Conservation (phyloP, 1,140 invertebrate species). For the Magallana angulata region DNA sequence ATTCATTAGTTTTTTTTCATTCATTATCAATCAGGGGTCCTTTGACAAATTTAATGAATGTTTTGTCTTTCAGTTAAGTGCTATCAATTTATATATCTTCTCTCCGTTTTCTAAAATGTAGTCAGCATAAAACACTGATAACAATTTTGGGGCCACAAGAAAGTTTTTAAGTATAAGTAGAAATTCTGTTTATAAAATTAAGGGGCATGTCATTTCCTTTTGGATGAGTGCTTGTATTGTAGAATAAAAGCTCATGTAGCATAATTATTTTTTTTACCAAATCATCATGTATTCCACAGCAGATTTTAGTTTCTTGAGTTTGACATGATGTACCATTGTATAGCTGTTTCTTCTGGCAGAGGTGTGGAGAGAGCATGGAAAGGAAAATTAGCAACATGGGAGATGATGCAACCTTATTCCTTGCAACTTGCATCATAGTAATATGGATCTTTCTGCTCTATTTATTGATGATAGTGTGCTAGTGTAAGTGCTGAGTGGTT, state of each 20-base stretch:
- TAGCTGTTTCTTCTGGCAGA: background rate
- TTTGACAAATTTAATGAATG: background rate
- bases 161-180: background rate
- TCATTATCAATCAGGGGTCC: background rate
- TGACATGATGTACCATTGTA: background rate
- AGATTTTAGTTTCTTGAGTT: background rate
- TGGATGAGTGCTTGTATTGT: background rate
- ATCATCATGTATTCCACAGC: slow-evolving; percentile 3
- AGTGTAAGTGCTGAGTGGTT: background rate
- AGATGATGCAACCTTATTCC: background rate
- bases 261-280: slow-evolving; percentile 22
- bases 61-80: background rate
- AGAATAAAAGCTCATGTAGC: slow-evolving; percentile 6
- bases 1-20: slow-evolving; percentile 26
- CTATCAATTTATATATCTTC: too few relatives aligned
- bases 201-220: background rate
- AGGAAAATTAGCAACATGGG: background rate
- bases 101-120: too few relatives aligned
- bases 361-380: background rate
- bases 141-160: too few relatives aligned
- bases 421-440: background rate
- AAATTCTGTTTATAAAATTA: background rate
- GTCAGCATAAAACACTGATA: too few relatives aligned
- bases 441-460: background rate
- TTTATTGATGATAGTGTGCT: slow-evolving; percentile 14